Percentiles rank a stretch among this genome's conserved stretches.
Evolutionary conservation across 2,113 vertebrate species (phyloP).

Genomic region (Bos taurus): DNA sequence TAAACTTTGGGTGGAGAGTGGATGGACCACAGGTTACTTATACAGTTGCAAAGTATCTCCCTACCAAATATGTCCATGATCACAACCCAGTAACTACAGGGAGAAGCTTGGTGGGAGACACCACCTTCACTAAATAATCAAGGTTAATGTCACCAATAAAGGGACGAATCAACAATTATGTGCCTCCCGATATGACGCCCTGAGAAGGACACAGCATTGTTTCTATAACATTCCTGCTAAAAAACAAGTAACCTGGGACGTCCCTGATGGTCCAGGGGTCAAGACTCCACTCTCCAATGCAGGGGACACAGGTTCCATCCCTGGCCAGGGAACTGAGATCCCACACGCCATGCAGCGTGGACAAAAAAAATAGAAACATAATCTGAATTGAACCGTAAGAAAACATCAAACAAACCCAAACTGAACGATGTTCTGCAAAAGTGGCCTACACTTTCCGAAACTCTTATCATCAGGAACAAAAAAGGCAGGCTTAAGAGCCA

Average conservation of each 20-base stretch:
- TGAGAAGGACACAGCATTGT: background rate
- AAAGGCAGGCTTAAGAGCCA: background rate
- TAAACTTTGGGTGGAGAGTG: background rate
- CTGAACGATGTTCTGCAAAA: background rate
- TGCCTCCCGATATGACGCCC: background rate
- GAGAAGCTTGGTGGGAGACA: background rate
- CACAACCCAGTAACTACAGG: background rate
- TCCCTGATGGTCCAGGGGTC: background rate
- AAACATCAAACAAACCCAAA: background rate
- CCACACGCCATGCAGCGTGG: background rate
- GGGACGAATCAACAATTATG: background rate
- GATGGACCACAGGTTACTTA: background rate
- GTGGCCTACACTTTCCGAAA: background rate
- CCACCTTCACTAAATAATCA: background rate
- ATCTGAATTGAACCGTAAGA: background rate
- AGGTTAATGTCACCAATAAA: too few species aligned
- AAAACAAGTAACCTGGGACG: background rate
- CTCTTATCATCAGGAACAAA: background rate
- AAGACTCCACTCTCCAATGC: background rate
- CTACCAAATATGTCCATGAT: background rate
- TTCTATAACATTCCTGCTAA: background rate
- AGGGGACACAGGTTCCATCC: background rate
- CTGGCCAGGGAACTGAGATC: background rate
- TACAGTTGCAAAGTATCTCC: background rate
- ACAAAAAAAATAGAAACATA: background rate